Evolutionary conservation across 2,113 vertebrate genomes (phyloP), one percentile per base, ranked within the genome.

Genomic region (Herpetotheres cachinnans): DNA sequence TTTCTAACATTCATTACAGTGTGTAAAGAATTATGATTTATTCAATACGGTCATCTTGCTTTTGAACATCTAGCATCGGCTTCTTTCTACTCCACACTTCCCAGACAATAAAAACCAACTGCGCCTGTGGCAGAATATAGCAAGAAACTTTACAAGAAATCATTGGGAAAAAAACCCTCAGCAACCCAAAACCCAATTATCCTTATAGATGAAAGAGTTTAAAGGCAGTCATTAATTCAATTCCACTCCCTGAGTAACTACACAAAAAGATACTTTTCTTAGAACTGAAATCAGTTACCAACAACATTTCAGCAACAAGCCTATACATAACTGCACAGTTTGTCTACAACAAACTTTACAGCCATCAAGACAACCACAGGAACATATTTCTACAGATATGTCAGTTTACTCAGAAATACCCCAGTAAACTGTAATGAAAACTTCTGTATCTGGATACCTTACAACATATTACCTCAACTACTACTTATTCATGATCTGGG

Each of bases 111-210:
- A 55, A 21, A 14, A 72, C 8, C 19, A 77, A 21, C 27, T 77
- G 20, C 19, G 44, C 44, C 27, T n/a, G 10, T 66, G 4, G 13
- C 20, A 95, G 58, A 58, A 91, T 92, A 38, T 0, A 61, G 2
- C n/a, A 70, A 65, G n/a, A 71, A 82, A 13, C 16, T 15, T 84
- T 27, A 30, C 17, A 56, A 17, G 36, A 71, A 67, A 69, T 27
- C 7, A 13, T 3, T 54, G 19, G 16, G 54, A 27, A n/a, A 61
- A 62, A 40, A 24, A 2, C 0, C 0, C 7, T 7, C 15, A 14
- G 36, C 7, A 44, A 36, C 18, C 42, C 13, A 19, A 55, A 71
- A 9, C 0, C 6, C 16, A 67, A 62, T 70, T 80, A 52, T 70
- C 36, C 9, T 52, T 72, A 40, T 13, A 63, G 29, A 73, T 34